A percentile compares a stretch with the other conserved stretches of the same genome.
These are phyloP conservation scores for Euclidia mi DNA, from an alignment of 2,888 invertebrate genomes.

Conservation along the genomic window DNA sequence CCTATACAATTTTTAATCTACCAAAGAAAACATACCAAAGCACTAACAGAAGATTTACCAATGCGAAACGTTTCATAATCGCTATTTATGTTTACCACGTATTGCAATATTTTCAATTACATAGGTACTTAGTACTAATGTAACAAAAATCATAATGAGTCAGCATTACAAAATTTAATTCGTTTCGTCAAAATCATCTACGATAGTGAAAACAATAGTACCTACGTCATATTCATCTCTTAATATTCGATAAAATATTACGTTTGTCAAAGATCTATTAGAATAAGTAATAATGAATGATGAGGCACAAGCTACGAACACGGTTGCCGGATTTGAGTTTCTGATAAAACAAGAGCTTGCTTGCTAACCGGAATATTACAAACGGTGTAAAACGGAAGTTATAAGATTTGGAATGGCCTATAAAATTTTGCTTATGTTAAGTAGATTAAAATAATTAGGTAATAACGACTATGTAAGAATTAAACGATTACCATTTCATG, in stretches of 20 bases:
- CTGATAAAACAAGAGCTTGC: not conserved
- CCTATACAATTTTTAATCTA: not conserved
- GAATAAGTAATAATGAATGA: conserved; percentile 1
- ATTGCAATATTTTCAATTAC: too few relatives aligned
- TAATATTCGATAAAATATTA: not conserved
- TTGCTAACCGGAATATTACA: not conserved
- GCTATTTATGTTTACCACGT: not conserved
- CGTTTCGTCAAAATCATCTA: too few relatives aligned
- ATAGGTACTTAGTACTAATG: too few relatives aligned
- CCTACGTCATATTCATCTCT: not conserved
- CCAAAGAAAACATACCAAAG: conserved; percentile 23
- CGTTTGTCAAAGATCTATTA: conserved; percentile 1
- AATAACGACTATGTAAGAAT: not conserved
- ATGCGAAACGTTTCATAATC: not conserved
- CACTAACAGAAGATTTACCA: not conserved
- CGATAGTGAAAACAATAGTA: too few relatives aligned
- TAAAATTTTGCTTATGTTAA: conserved; percentile 1
- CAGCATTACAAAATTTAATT: too few relatives aligned
- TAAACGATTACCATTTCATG: too few relatives aligned
- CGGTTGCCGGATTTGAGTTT: not conserved
- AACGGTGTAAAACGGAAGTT: not conserved
- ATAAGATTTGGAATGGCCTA: conserved; percentile 4
- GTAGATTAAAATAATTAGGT: not conserved
- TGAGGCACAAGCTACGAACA: conserved; percentile 1
- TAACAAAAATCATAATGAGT: too few relatives aligned